phyloP scores from a whole-genome alignment of 2,888 invertebrate genomes.

The Platerodrilus igneus region DNA sequence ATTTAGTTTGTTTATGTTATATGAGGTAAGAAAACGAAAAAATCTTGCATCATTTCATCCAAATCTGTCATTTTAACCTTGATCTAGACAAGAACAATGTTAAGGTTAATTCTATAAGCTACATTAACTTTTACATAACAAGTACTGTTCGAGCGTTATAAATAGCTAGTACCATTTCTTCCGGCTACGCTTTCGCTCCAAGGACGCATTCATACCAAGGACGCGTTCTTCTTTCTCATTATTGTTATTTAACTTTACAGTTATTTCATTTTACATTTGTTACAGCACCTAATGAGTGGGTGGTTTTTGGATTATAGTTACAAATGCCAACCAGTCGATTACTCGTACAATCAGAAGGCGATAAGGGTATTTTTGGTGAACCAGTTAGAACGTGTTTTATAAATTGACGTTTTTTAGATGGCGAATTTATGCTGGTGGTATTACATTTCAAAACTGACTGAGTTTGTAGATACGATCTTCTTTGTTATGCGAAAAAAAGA shows the following conservation, averaged over 20 bases:
- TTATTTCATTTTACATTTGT: slow-evolving; percentile 36
- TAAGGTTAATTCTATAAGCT: slow-evolving; percentile 8
- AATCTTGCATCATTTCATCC: background rate
- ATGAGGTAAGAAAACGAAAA: slow-evolving; percentile 69
- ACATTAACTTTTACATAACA: slow-evolving; percentile 17
- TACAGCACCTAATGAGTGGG: slow-evolving; percentile 85
- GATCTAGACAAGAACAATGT: slow-evolving; percentile 11
- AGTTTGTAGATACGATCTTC: slow-evolving; percentile 84
- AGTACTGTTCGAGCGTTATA: slow-evolving; percentile 25
- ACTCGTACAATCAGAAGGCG: slow-evolving; percentile 79
- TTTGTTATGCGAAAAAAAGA: slow-evolving; percentile 81
- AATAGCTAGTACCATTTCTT: slow-evolving; percentile 31
- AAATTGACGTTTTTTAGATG: slow-evolving; percentile 63
- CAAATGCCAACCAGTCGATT: slow-evolving; percentile 91
- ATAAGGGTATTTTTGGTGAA: slow-evolving; percentile 58
- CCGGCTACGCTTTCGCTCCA: slow-evolving; percentile 38
- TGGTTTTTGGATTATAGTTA: slow-evolving; percentile 91
- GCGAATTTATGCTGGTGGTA: slow-evolving; percentile 84
- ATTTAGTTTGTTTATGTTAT: slow-evolving; percentile 82
- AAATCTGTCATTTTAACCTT: slow-evolving; percentile 6
- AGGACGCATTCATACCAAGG: slow-evolving; percentile 33
- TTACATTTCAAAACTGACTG: slow-evolving; percentile 83
- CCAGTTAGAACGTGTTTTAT: slow-evolving; percentile 6
- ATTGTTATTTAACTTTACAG: slow-evolving; percentile 1
- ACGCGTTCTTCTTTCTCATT: slow-evolving; percentile 1